Evolutionary conservation across 1,140 invertebrate genomes (phyloP).

Genomic region (Leptinotarsa lineolata): DNA sequence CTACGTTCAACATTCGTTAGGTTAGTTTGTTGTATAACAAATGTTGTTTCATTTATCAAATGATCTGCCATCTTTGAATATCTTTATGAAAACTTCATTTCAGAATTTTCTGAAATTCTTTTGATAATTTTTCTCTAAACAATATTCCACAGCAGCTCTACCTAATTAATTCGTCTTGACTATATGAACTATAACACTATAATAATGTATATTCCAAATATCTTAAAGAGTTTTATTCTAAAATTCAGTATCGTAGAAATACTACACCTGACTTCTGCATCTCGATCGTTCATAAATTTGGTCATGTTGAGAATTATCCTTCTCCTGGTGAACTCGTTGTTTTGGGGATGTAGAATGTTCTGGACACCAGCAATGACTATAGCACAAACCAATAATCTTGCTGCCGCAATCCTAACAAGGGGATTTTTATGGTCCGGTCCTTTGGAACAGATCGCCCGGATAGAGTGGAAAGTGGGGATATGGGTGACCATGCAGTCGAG

Average conservation of each 20-base stretch:
- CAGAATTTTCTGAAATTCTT: too few species aligned
- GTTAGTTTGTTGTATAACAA: too few species aligned
- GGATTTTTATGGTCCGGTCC: conserved; percentile 54
- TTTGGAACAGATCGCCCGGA: conserved; percentile 51
- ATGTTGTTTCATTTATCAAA: too few species aligned
- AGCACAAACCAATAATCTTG: conserved; percentile 49
- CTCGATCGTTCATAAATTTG: conserved; percentile 51
- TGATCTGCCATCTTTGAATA: too few species aligned
- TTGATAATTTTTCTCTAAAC: too few species aligned
- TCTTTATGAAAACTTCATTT: too few species aligned
- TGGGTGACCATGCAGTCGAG: conserved; percentile 64
- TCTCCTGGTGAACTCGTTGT: conserved; percentile 48
- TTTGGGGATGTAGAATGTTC: conserved; percentile 44
- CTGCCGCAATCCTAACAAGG: conserved; percentile 47
- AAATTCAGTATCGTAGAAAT: neutral
- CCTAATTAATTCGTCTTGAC: too few species aligned
- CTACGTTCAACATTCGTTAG: too few species aligned
- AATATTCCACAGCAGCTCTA: too few species aligned
- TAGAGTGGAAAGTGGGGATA: conserved; percentile 55
- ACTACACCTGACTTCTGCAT: conserved; percentile 48
- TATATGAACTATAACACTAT: too few species aligned
- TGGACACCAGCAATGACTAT: conserved; percentile 48
- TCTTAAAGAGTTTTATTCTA: neutral
- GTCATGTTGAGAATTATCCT: conserved; percentile 47
- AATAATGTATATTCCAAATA: too few species aligned